Conservation (phyloP, 2,888 invertebrate species). For the Rambutsinella grinnellia region DNA sequence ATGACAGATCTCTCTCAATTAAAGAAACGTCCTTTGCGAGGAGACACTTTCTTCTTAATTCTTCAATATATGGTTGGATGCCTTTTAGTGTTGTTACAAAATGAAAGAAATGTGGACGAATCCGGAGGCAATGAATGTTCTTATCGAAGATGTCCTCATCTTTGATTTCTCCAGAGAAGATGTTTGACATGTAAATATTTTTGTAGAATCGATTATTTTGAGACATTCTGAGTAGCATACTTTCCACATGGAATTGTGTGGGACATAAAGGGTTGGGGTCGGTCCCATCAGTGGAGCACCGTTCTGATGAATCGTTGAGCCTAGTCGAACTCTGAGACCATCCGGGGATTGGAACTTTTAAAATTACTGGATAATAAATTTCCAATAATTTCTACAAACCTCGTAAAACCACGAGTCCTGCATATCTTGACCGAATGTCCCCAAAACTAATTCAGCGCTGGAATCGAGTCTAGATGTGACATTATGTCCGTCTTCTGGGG, state of each 20-base stretch:
- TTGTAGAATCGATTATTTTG: constrained; percentile 47
- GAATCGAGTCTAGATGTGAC: constrained; percentile 29
- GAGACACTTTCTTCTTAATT: constrained; percentile 36
- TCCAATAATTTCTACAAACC: too few relatives aligned
- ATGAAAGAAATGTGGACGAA: constrained; percentile 52
- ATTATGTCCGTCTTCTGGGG: not conserved
- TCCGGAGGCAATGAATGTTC: constrained; percentile 48
- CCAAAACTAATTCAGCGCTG: constrained; percentile 26
- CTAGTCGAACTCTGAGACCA: constrained; percentile 24
- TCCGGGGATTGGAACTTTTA: constrained; percentile 38
- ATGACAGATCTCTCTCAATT: constrained; percentile 26
- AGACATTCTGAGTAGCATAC: constrained; percentile 21
- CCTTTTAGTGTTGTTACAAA: constrained; percentile 40
- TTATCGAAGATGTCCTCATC: constrained; percentile 39
- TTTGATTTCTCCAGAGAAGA: too few relatives aligned
- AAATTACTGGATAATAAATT: too few relatives aligned
- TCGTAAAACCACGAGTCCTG: constrained; percentile 33
- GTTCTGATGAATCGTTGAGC: constrained; percentile 33
- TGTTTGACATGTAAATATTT: constrained; percentile 38
- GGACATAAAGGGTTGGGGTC: constrained; percentile 29
- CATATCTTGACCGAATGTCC: constrained; percentile 29
- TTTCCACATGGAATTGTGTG: constrained; percentile 35
- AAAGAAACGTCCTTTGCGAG: constrained; percentile 31
- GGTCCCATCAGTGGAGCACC: constrained; percentile 33
- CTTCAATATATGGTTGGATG: constrained; percentile 37